Evolutionary conservation across 2,113 vertebrate genomes (phyloP), one percentile per base, ranked within the genome.

Genomic region (Channa argus): DNA sequence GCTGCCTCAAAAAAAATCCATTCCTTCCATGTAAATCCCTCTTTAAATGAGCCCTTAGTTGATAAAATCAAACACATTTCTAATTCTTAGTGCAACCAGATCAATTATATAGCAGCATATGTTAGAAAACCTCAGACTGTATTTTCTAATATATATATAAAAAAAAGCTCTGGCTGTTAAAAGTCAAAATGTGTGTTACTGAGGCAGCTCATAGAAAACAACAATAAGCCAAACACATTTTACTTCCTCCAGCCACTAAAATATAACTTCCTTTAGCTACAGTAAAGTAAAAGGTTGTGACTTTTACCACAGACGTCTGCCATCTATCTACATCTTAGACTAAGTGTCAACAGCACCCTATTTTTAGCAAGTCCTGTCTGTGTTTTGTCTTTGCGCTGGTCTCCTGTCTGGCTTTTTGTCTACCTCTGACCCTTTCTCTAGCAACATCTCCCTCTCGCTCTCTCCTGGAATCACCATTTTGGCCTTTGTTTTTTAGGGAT

Each of bases 361-460:
- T 88, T 84, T 82, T 84, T 81, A 81, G 69, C 58, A 10, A 5
- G 49, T 74, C 58, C 61, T 43, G 76, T 68, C 74, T 63, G 49
- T 81, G 75, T 87, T 84, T 77, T 85, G 74, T 83, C 81, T 83
- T 80, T 47, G 34, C 10, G 8, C 54, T 46, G 2, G 41, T 70
- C 77, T 70, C 63, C 56, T 74, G 68, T 80, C 80, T 67, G 80
- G 13, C 51, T 70, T 5, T 82, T 75, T 79, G 56, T 71, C 50
- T 73, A 8, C 38, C 43, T 24, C 55, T 6, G 39, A 41, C 39
- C 39, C 39, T n/a, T 24, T 15, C 68, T 64, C 49, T 9, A 8
- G 6, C 46, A 24, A 24, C 36, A n/a, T n/a, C 66, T 15, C 60
- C 24, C 54, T 3, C 38, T 47, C 38, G 6, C 52, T 37, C 54